Evolutionary conservation across 2,888 invertebrate genomes (phyloP).

Genomic region (Idaea straminata): DNA sequence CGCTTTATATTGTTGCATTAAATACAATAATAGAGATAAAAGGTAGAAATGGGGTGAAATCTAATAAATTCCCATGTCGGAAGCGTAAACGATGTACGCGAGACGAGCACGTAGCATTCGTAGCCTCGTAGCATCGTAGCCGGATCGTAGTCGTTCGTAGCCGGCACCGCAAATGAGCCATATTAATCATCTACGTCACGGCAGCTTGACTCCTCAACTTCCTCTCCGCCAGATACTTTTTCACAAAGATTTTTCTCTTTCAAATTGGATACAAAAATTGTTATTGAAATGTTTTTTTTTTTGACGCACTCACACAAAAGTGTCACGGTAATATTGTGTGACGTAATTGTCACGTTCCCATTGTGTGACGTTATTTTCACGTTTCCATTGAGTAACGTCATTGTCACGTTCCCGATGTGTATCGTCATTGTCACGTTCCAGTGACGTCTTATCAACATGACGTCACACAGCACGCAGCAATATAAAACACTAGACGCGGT

Average conservation of each 20-base stretch:
- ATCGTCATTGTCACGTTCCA: too few species aligned
- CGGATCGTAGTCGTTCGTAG: slow-evolving; percentile 38
- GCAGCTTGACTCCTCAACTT: slow-evolving; percentile 71
- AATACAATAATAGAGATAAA: slow-evolving; percentile 71
- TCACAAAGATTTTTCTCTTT: slow-evolving; percentile 40
- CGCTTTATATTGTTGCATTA: slow-evolving; percentile 57
- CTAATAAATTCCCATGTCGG: slow-evolving; percentile 74
- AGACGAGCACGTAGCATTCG: slow-evolving; percentile 70
- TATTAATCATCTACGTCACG: slow-evolving; percentile 77
- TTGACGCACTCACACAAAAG: too few species aligned
- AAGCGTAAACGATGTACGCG: slow-evolving; percentile 76
- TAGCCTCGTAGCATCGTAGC: slow-evolving; percentile 44
- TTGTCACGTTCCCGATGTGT: too few species aligned
- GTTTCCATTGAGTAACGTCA: too few species aligned
- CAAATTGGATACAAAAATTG: background rate
- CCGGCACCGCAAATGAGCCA: slow-evolving; percentile 72
- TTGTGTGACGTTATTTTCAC: too few species aligned
- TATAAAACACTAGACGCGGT: too few species aligned
- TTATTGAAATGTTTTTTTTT: background rate
- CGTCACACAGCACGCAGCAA: too few species aligned
- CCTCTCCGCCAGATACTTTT: slow-evolving; percentile 65
- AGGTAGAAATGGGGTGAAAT: slow-evolving; percentile 73
- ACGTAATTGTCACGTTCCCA: too few species aligned
- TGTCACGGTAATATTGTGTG: too few species aligned
- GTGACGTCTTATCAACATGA: too few species aligned